Evolutionary conservation across 2,888 invertebrate species (phyloP), one percentile per base, ranked within the genome.

Genomic region (Acleris emargana): DNA sequence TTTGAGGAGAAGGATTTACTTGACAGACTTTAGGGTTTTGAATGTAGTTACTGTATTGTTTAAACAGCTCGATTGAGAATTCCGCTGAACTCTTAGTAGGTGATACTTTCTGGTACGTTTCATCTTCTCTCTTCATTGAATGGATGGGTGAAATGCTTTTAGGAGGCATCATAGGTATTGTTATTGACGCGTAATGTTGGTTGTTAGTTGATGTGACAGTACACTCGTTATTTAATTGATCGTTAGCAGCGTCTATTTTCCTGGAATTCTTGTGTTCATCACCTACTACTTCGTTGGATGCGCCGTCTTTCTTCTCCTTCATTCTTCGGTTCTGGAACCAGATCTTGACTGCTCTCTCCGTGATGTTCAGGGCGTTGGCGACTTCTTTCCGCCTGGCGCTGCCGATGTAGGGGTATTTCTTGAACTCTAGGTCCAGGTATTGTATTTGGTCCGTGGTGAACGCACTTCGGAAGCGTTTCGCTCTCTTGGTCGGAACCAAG

Each of bases 301-400:
- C 67, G 3, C 22, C 80, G 68, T 94, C 94, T 78, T 94, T 95
- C 79, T 95, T 96, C 77, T 92, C 91, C 72, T 95, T 96, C 96
- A 97, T 97, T 6, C 97, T 88, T 1, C 96, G 91, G 80, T 97
- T 97, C 81, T 97, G 97, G 77, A 97, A 97, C 97, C 97, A 97
- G 63, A 97, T 95, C 82, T 97, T 97, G 38, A 97, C 94, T 72
- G 96, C 96, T 62, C 95, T 89, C 76, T 97, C 97, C 1, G 94
- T 91, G 11, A 97, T 93, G 55, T 92, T 93, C 0, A 97, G 87
- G 0, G 85, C 73, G 0, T 89, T 81, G 0, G 97, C 95, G 80
- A 97, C 91, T 77, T 95, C 94, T 68, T 95, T 95, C 6, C 97
- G 90, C 25, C 94, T 87, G 0, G 94, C 93, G 16, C 95, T 93